Conservation (phyloP, 2,888 invertebrate species). For the Philhelius pedissequus region DNA sequence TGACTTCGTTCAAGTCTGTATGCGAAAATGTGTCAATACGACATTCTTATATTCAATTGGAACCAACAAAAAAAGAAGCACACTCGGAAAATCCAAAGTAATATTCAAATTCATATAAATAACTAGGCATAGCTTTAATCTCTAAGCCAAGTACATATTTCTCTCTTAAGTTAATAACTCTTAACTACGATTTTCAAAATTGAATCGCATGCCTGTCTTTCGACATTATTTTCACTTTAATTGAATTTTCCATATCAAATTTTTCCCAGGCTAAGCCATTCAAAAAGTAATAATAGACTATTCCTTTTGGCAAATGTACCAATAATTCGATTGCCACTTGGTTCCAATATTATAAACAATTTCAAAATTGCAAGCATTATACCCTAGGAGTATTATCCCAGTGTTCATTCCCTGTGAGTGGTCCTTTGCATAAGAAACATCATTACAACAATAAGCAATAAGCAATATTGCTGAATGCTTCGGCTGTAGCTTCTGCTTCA, state of each 20-base stretch:
- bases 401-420: neutral
- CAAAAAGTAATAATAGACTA: neutral
- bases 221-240: neutral
- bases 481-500: neutral
- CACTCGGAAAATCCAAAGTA: too few relatives aligned
- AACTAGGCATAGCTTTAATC: too few relatives aligned
- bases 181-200: too few relatives aligned
- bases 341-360: constrained; percentile 20
- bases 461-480: constrained; percentile 31
- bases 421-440: neutral
- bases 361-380: constrained; percentile 21
- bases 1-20: too few relatives aligned
- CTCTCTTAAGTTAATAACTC: too few relatives aligned
- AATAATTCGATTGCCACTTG: constrained; percentile 19
- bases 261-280: neutral
- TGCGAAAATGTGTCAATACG: too few relatives aligned
- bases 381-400: constrained; percentile 1
- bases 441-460: neutral
- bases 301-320: neutral
- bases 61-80: too few relatives aligned
- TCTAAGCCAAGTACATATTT: too few relatives aligned
- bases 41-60: too few relatives aligned
- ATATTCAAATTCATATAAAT: too few relatives aligned
- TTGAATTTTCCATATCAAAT: neutral
- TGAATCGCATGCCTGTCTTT: too few relatives aligned